phyloP scores from a whole-genome alignment of 92 coral and sea anemone genomes.

The Meandrina meandrites region DNA sequence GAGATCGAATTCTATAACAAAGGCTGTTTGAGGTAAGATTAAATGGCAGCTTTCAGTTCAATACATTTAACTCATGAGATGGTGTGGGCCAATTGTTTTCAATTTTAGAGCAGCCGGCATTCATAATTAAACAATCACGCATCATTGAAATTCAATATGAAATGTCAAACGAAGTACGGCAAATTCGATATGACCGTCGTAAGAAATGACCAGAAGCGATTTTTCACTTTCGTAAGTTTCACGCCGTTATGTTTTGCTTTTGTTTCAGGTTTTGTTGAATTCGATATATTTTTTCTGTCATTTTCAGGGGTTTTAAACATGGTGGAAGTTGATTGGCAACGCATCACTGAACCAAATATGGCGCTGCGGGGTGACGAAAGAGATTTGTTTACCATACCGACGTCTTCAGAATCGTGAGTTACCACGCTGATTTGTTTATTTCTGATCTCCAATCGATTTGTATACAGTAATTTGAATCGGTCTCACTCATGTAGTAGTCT shows the following conservation, averaged over 20 bases:
- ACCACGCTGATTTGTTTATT: neutral
- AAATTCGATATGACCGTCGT: neutral
- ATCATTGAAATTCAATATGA: conserved; percentile 65
- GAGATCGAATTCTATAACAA: conserved; percentile 3
- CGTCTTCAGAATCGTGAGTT: neutral
- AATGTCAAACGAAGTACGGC: conserved; percentile 22
- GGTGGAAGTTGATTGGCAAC: neutral
- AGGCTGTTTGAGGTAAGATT: conserved; percentile 15
- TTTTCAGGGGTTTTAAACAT: neutral
- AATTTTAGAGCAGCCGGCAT: conserved; percentile 38
- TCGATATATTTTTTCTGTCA: neutral
- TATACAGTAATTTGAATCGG: neutral
- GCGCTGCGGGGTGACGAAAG: neutral
- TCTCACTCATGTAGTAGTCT: neutral
- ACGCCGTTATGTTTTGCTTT: neutral
- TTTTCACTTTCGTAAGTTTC: neutral
- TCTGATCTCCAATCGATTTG: neutral
- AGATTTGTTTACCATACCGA: neutral
- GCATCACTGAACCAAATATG: neutral
- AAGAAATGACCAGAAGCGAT: neutral
- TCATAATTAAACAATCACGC: conserved; percentile 59
- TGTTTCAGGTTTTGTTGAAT: neutral
- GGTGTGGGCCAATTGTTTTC: conserved; percentile 36
- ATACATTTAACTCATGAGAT: conserved; percentile 20
- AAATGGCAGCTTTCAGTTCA: neutral